These are phyloP conservation scores for Euproctis similis DNA, from an alignment of 2,888 invertebrate species.

Conservation along the genomic window DNA sequence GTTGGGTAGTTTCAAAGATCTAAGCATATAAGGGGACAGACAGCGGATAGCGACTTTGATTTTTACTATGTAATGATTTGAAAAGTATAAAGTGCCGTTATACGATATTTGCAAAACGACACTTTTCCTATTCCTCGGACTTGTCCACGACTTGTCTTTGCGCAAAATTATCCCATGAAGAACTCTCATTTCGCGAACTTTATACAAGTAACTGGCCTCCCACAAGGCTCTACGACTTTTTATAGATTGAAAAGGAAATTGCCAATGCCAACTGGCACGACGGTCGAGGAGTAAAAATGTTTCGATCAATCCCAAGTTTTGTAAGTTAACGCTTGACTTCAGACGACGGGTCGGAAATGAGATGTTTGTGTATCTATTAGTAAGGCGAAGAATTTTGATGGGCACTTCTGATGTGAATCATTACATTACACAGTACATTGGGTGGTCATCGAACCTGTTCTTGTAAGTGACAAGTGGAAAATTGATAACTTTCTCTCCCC, in stretches of 20 bases:
- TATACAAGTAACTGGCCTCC: constrained; percentile 5
- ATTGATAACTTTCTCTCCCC: no score
- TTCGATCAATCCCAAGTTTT: constrained; percentile 6
- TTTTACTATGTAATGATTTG: no score
- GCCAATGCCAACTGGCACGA: constrained; percentile 12
- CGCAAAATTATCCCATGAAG: no score
- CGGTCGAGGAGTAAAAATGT: constrained; percentile 16
- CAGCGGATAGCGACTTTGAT: no score
- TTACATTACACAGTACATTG: constrained; percentile 45
- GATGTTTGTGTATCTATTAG: constrained; percentile 34
- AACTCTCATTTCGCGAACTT: constrained; percentile 3
- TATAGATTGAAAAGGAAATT: constrained; percentile 18
- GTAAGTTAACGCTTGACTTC: constrained; percentile 4
- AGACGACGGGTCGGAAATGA: constrained; percentile 28
- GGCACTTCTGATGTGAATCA: constrained; percentile 37
- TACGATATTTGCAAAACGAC: no score
- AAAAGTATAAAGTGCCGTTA: no score
- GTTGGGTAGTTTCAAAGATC: no score
- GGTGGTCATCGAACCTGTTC: no score
- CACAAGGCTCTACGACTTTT: constrained; percentile 7
- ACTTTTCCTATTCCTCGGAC: no score
- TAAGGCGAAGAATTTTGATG: constrained; percentile 42
- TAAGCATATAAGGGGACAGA: no score
- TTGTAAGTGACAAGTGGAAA: no score
- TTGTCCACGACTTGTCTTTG: no score